A percentile compares a stretch with the other conserved stretches of the same genome.
These are phyloP conservation scores for Myrmecophaga tridactyla DNA, from an alignment of 2,113 vertebrate genomes.

Conservation along the genomic window DNA sequence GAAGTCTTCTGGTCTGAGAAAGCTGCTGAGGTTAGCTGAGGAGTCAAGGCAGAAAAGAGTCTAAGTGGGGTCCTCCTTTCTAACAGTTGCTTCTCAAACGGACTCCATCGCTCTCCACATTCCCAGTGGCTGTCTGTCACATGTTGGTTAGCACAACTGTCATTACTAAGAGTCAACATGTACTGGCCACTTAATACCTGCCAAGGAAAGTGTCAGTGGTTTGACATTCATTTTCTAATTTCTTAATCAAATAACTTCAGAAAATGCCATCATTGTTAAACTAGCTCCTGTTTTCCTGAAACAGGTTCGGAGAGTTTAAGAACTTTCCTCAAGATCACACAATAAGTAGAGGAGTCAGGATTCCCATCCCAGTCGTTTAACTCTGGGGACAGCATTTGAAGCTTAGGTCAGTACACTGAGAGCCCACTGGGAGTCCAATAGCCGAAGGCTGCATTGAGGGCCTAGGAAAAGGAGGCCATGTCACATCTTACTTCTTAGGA, in stretches of 20 bases:
- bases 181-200: neutral
- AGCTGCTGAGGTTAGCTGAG: neutral
- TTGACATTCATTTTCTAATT: neutral
- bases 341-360: neutral
- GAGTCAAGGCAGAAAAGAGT: neutral
- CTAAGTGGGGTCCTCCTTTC: neutral
- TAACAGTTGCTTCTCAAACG: neutral
- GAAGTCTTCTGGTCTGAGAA: neutral
- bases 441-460: neutral
- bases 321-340: neutral
- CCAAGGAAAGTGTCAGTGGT: neutral
- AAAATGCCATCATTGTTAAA: neutral
- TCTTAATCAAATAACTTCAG: neutral
- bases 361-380: neutral
- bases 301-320: neutral
- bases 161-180: neutral
- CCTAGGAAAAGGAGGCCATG: neutral
- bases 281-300: neutral
- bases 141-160: rapidly evolving
- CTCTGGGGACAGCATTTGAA: neutral
- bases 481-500: neutral
- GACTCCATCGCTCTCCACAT: rapidly evolving
- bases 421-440: too few relatives aligned
- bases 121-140: too few relatives aligned
- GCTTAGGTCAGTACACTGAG: too few relatives aligned